A percentile compares a stretch with the other conserved stretches of the same genome.
Conservation (phyloP, 2,113 vertebrate species). For the Antigone vipio region DNA sequence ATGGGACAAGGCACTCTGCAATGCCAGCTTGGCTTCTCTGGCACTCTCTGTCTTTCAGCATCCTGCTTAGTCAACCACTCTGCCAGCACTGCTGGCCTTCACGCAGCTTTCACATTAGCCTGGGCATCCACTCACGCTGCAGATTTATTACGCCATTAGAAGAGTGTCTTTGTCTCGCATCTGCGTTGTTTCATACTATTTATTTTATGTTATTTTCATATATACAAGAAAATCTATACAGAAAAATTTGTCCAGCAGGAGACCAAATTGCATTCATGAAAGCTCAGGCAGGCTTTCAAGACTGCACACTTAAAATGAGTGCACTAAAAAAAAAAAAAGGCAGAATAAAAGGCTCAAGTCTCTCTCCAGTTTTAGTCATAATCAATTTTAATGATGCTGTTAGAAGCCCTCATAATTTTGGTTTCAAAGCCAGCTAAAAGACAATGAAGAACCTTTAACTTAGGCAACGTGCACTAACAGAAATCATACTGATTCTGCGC, state of each 20-base stretch:
- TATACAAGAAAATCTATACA: neutral
- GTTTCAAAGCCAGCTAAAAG: neutral
- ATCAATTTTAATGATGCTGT: neutral
- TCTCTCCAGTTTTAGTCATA: neutral
- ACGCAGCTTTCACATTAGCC: neutral
- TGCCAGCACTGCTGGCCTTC: neutral
- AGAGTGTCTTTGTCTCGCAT: neutral
- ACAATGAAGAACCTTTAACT: neutral
- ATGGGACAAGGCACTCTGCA: rapidly evolving
- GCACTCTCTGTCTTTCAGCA: neutral
- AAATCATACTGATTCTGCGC: neutral
- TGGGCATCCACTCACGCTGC: neutral
- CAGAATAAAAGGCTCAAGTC: neutral
- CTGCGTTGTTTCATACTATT: neutral
- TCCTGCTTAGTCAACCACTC: neutral
- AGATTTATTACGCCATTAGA: neutral
- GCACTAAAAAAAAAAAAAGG: neutral
- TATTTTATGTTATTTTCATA: neutral
- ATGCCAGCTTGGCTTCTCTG: neutral
- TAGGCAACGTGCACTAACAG: neutral
- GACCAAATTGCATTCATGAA: neutral
- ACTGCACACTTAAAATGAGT: neutral
- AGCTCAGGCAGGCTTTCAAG: neutral
- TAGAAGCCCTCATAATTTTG: neutral
- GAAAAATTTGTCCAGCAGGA: neutral